Evolutionary conservation across 2,797 vertebrate species (phyloP), one percentile per base, ranked within the genome.

Genomic region (Pangasius larnaudii): DNA sequence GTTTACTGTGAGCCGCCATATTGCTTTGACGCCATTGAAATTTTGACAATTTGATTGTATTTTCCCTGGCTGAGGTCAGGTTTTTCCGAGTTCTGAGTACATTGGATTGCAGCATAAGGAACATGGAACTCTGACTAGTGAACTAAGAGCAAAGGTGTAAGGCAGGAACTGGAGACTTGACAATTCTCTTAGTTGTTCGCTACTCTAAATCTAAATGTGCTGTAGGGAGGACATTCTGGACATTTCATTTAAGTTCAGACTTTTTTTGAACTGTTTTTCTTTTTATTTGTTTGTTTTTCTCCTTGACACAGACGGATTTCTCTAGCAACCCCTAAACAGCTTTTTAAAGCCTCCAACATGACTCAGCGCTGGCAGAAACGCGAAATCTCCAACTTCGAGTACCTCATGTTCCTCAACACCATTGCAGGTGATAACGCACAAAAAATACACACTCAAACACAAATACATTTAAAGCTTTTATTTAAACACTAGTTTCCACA

Each of bases 331-430:
- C 97, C 98, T 30, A 97, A 97, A 89, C 99, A 99, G 93, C 97
- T 99, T 36, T 99, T 98, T 94, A 99, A 99, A 95, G 97, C 98
- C 56, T 98, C 98, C 89, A 99, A 97, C 91, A 98, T 99, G 98
- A 98, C 97, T 80, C 98, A 98, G 89, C 95, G 98, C 88, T 99
- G 99, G 99, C 99, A 99, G 71, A 97, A 98, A n/a, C 95, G 98
- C 46, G 99, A 99, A 93, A 97, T 99, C 92, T 99, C 99, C 92
- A 99, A 99, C 95, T 99, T 99, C 96, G 96, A 94, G 65, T 88
- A 92, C 39, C 90, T 92, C 77, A 90, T 92, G 83, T 92, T 92
- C 75, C 91, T 92, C 88, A 92, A 91, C 77, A 91, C 91, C 74
- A 88, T 91, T 65, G 89, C 89, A 71, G 91, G 91, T 91, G 72